Evolutionary conservation across 2,113 vertebrate genomes (phyloP).

Genomic region (Poeciliopsis retropinna): DNA sequence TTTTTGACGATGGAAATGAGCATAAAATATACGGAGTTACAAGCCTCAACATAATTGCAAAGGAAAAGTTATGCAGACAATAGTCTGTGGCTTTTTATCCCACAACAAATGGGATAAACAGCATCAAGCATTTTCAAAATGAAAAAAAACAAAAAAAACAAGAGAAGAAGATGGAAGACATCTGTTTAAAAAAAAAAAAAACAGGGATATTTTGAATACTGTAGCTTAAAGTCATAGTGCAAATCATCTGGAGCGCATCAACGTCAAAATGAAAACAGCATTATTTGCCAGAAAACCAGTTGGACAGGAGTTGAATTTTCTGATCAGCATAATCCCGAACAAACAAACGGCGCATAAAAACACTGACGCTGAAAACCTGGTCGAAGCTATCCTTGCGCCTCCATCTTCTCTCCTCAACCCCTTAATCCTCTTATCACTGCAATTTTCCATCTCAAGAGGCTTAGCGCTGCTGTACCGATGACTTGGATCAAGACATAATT

Average conservation of each 20-base stretch:
- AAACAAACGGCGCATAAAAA: conserved; percentile 35
- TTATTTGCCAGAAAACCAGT: conserved; percentile 25
- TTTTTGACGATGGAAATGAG: no score
- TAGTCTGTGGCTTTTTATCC: background rate
- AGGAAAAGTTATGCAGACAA: background rate
- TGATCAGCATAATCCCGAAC: conserved; percentile 51
- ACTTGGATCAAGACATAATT: conserved; percentile 44
- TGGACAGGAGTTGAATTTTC: conserved; percentile 35
- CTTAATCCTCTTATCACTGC: conserved; percentile 33
- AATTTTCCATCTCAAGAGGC: conserved; percentile 31
- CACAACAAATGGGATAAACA: background rate
- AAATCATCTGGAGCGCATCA: conserved; percentile 58
- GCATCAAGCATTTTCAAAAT: background rate
- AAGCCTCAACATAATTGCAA: background rate
- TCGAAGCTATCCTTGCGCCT: conserved; percentile 3
- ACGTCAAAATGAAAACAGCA: conserved; percentile 35
- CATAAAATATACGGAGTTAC: background rate
- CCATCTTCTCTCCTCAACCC: conserved; percentile 18
- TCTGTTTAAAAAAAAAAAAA: background rate
- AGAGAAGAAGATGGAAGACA: background rate
- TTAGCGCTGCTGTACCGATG: conserved; percentile 26
- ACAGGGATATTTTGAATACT: background rate
- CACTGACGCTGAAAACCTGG: conserved; percentile 19
- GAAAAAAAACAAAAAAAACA: background rate
- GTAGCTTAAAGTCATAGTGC: conserved; percentile 19